phyloP scores from a whole-genome alignment of 2,113 vertebrate species.

The Dicerorhinus sumatrensis region DNA sequence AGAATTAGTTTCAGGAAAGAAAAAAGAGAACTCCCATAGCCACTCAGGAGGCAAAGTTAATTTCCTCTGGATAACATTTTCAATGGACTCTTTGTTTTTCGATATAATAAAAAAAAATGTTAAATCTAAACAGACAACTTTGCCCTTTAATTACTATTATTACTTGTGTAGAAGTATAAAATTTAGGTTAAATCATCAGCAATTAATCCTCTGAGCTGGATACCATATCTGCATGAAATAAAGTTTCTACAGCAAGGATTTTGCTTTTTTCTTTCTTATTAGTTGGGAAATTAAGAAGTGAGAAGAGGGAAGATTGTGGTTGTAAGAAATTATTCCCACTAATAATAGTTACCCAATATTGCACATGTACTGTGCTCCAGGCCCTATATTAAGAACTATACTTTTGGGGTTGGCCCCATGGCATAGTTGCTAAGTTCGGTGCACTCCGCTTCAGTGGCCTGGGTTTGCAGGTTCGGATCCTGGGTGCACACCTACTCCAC shows the following conservation, averaged over 20 bases:
- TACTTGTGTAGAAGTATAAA: not conserved
- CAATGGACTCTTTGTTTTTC: constrained; percentile 10
- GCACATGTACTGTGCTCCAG: not conserved
- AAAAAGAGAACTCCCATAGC: not conserved
- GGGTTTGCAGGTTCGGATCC: no score
- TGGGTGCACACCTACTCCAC: no score
- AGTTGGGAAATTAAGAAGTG: not conserved
- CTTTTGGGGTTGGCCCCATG: not conserved
- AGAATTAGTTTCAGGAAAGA: not conserved
- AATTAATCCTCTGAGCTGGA: not conserved
- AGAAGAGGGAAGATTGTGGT: not conserved
- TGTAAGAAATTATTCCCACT: not conserved
- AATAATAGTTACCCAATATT: not conserved
- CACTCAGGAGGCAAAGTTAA: not conserved
- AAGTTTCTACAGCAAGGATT: not conserved
- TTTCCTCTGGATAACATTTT: constrained; percentile 24
- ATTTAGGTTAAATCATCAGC: not conserved
- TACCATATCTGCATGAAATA: not conserved
- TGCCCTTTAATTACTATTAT: not conserved
- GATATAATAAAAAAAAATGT: not conserved
- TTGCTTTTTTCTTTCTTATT: not conserved
- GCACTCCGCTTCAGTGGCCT: no score
- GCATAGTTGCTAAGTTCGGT: no score
- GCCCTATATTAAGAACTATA: not conserved
- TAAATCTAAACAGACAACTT: not conserved